Conservation (phyloP, 2,797 vertebrate species). For the Sorex maritimensis region DNA sequence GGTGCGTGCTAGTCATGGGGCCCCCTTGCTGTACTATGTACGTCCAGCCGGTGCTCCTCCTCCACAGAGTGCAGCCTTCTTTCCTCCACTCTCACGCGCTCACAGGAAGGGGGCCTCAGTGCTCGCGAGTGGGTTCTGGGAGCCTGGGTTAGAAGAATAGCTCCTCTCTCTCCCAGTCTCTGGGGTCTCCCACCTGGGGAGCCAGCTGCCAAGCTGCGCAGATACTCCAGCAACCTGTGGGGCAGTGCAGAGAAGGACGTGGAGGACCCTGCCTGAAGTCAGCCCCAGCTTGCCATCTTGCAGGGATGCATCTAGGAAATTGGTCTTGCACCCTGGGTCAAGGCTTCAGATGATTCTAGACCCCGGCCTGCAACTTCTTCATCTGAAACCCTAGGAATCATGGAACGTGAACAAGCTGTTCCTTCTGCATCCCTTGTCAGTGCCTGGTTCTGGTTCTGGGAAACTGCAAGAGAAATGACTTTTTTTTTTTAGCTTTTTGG, state of each 20-base stretch:
- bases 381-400: neutral
- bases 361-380: neutral
- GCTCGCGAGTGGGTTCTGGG: neutral
- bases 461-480: too few relatives aligned
- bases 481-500: too few relatives aligned
- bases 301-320: neutral
- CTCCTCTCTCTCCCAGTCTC: neutral
- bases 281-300: too few relatives aligned
- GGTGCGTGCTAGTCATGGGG: too few relatives aligned
- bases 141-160: neutral
- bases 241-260: neutral
- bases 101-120: neutral
- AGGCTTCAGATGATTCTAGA: neutral
- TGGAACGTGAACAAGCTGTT: neutral
- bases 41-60: neutral
- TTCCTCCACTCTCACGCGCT: neutral
- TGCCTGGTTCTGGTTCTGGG: too few relatives aligned
- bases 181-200: neutral
- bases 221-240: neutral
- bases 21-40: too few relatives aligned
- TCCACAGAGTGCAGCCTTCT: neutral
- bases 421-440: too few relatives aligned
- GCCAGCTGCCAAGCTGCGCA: neutral
- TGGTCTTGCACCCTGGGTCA: neutral
- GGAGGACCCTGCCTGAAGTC: neutral